Evolutionary conservation across 2,888 invertebrate species (phyloP), one percentile per base, ranked within the genome.

Genomic region (Himalopsyche kuldschensis): DNA sequence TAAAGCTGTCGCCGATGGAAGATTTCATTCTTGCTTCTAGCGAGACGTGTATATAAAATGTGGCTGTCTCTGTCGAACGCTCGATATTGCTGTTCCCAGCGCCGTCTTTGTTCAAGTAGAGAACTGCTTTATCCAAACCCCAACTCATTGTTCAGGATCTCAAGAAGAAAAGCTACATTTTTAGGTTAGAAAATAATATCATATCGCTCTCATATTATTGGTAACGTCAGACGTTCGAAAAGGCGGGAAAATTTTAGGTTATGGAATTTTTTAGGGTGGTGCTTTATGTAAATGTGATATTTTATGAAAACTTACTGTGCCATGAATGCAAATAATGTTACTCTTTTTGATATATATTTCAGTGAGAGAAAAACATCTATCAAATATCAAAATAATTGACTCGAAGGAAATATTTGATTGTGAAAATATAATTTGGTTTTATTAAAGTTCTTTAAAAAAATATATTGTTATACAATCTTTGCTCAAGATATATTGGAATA

Each of bases 21-120:
- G 80, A 80, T 63, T 83, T 83, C 75, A 83, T 84, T 84, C 82
- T 82, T 55, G 82, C 82, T 84, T 79, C 76, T 82, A 82, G 84
- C 82, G 84, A 84, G 84, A 79, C 84, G 48, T 81, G 79, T 78
- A 78, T 82, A 81, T 48, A 81, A 47, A 48, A 41, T 46, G 80
- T 80, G 24, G 41, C 55, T 76, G 46, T 84, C 84, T 82, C 82
- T 82, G 32, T 84, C 84, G 76, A 80, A 46, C 82, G 84, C 76
- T 84, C 84, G 82, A 84, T 84, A 84, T 82, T 78, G 77, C 76
- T 47, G 63, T 32, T 75, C 24, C 76, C 32, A 55, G 82, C 79
- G 80, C 77, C 41, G 76, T 79, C 82, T 80, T 76, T 32, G 77
- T 75, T 79, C 30, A 35, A 79, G 55, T 32, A n/a, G 82, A 75